These are phyloP conservation scores for Ormyrus nitidulus DNA, from an alignment of 2,888 invertebrate species.

Conservation along the genomic window DNA sequence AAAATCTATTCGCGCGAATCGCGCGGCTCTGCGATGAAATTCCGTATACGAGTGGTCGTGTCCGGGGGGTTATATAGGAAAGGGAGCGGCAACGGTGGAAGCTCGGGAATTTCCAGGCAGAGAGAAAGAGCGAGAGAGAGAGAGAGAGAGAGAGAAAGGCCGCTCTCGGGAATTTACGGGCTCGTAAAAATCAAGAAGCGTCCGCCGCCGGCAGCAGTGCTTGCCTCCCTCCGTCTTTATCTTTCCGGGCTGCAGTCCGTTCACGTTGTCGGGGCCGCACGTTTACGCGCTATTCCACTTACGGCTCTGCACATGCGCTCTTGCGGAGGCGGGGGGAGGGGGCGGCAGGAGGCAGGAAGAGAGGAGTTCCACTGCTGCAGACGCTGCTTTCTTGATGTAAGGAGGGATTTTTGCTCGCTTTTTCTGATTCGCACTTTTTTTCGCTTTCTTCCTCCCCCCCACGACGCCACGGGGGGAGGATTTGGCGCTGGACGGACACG, in stretches of 20 bases:
- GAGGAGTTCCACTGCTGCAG: too few relatives aligned
- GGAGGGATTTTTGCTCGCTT: too few relatives aligned
- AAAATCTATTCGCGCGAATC: slow-evolving; percentile 51
- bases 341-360: too few relatives aligned
- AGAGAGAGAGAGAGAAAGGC: slow-evolving; percentile 46
- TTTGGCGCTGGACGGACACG: too few relatives aligned
- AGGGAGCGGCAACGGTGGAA: slow-evolving; percentile 26
- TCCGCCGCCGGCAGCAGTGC: slow-evolving; percentile 64
- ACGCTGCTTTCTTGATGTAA: neutral
- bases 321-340: too few relatives aligned
- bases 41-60: slow-evolving; percentile 58
- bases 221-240: slow-evolving; percentile 63
- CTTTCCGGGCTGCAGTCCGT: slow-evolving; percentile 48
- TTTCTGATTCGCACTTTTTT: neutral
- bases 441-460: neutral
- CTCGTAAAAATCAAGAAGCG: slow-evolving; percentile 75
- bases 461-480: too few relatives aligned
- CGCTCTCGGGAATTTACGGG: slow-evolving; percentile 73
- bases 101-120: slow-evolving; percentile 47
- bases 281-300: slow-evolving; percentile 51
- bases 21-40: slow-evolving; percentile 62
- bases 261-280: slow-evolving; percentile 50
- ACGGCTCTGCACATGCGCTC: neutral
- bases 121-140: slow-evolving; percentile 47
- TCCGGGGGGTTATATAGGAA: slow-evolving; percentile 15